Evolutionary conservation across 2,113 vertebrate genomes (phyloP), one percentile per base, ranked within the genome.

Genomic region (Helogale parvula): DNA sequence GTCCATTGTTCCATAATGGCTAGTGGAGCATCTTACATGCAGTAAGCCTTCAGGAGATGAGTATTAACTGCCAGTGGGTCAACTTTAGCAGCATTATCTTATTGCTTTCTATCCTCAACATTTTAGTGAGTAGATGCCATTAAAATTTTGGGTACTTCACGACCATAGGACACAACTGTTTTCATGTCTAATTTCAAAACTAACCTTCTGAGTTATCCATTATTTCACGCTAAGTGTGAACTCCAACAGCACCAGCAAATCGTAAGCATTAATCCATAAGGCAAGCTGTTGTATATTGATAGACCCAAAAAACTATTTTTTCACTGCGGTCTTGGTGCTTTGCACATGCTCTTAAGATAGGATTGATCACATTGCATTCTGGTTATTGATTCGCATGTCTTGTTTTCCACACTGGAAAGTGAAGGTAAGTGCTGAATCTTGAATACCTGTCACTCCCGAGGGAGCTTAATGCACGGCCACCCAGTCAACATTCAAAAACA

Each of bases 401-500:
- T 97, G n/a, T 79, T 89, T 83, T 93, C 33, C 41, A 74, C 68
- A n/a, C 79, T 38, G 47, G 41, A 31, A 31, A 60, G 63, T 52
- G 52, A 84, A 17, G n/a, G 4, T 7, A 27, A 31, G 14, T 68
- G 81, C 23, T 52, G 63, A 74, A 47, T 83, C 87, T 88, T 86
- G 82, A 93, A 52, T 50, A 45, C 45, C 31, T 60, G 81, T 77
- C 91, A 68, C 41, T 25, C 47, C 45, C 17, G 16, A n/a, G 74
- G 12, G 12, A 45, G 54, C 14, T 47, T 29, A 11, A 23, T 8
- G 63, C 85, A 79, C 80, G 72, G 83, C 54, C 94, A 93, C 79
- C 15, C 11, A 52, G 33, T 74, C 93, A 83, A 65, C 69, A 82
- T 29, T 74, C n/a, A 80, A n/a, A 93, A 96, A n/a, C 45, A 92